Evolutionary conservation across 1,140 invertebrate genomes (phyloP), one percentile per base, ranked within the genome.

Genomic region (Diprion similis): DNA sequence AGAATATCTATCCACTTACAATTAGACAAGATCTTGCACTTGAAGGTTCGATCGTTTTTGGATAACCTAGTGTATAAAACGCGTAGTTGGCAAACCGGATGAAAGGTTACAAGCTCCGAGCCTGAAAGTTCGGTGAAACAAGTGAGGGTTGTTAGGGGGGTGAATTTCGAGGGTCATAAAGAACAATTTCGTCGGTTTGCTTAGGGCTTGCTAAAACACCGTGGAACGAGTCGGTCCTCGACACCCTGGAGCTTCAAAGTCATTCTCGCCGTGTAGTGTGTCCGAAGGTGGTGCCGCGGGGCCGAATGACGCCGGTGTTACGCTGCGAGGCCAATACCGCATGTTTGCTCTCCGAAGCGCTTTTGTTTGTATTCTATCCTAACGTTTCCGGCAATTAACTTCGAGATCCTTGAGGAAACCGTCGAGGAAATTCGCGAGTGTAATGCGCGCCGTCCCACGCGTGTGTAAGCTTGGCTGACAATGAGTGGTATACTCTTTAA

Each of bases 171-270:
- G 51, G 51, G 51, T 59, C 51, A 59, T 59, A 59, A 59, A 59
- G 51, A 59, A 59, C n/a, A 59, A 59, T 59, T 59, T 59, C 51
- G n/a, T 17, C 51, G 51, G 51, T 59, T 59, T 59, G n/a, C 51
- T 59, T 59, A 59, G 51, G 51, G n/a, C 51, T 59, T 59, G 51
- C 11, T 59, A 59, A 59, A 59, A 59, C 51, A 59, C 9, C 51
- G 51, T 8, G 6, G 51, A 59, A 59, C n/a, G 51, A 8, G 51
- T 9, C 51, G 51, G n/a, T 59, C 51, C 51, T 59, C 51, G 51
- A 59, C 7, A 59, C 8, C 51, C 51, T 59, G 51, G 11, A 17
- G 51, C 8, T 59, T 59, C 51, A 59, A 59, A 59, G 51, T 59
- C 51, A 59, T 59, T 59, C 51, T 37, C 1, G 24, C 6, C 11